Conservation (phyloP, 2,113 vertebrate genomes). For the Pipa parva region DNA sequence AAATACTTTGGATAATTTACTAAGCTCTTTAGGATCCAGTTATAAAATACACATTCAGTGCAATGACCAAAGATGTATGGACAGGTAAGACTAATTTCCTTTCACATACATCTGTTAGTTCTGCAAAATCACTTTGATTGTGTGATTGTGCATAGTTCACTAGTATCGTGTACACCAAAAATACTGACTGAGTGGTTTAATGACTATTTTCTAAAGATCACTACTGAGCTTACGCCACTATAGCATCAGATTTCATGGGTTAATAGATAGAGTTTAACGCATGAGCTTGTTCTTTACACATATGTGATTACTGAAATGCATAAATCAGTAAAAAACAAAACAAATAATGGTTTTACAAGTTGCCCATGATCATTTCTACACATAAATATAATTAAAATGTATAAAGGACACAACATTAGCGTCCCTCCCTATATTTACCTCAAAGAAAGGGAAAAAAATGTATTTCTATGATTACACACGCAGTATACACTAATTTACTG, state of each 20-base stretch:
- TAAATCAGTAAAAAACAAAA: too few relatives aligned
- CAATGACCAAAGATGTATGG: conserved; percentile 22
- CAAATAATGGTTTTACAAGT: too few relatives aligned
- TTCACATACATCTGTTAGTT: conserved; percentile 25
- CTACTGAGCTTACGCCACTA: not conserved
- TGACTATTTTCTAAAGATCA: not conserved
- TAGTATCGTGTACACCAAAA: conserved; percentile 30
- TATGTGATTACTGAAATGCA: too few relatives aligned
- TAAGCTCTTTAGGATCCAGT: not conserved
- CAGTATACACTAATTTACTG: too few relatives aligned
- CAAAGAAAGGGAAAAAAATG: too few relatives aligned
- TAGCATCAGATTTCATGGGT: not conserved
- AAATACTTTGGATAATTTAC: not conserved
- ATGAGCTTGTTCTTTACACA: too few relatives aligned
- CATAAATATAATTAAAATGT: too few relatives aligned
- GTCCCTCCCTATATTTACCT: too few relatives aligned
- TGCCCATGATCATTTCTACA: too few relatives aligned
- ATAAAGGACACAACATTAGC: too few relatives aligned
- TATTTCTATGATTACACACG: too few relatives aligned
- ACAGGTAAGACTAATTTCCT: conserved; percentile 18
- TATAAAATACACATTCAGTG: conserved; percentile 22
- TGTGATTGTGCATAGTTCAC: conserved; percentile 18
- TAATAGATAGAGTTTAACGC: not conserved
- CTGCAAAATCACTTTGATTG: conserved; percentile 32
- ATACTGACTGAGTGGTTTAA: not conserved